These are phyloP conservation scores for Callithrix jacchus DNA, from an alignment of 2,113 vertebrate species.

Conservation along the genomic window DNA sequence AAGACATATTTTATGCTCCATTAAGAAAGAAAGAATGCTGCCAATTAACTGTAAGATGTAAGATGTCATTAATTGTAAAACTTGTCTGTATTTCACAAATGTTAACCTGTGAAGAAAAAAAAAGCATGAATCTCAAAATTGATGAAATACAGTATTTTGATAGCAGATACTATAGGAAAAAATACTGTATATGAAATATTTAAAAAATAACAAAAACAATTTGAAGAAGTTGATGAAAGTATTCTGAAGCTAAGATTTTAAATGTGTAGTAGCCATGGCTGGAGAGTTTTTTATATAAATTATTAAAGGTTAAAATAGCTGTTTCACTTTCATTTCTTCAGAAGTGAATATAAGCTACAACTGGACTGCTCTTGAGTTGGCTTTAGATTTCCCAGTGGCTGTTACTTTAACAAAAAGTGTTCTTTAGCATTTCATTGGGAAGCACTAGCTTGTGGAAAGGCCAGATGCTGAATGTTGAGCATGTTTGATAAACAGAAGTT, in stretches of 20 bases:
- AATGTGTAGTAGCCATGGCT: neutral
- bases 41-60: neutral
- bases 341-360: conserved; percentile 5
- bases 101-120: conserved; percentile 10
- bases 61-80: conserved; percentile 26
- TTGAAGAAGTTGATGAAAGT: neutral
- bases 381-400: conserved; percentile 13
- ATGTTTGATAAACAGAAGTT: neutral
- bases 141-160: neutral
- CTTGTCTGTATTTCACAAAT: neutral
- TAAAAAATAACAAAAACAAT: neutral
- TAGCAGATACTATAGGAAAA: neutral
- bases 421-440: neutral
- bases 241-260: neutral
- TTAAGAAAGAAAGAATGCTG: conserved; percentile 1
- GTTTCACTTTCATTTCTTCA: conserved; percentile 27
- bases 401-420: conserved; percentile 25
- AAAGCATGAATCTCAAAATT: neutral
- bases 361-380: conserved; percentile 30
- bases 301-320: neutral
- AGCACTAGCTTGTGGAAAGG: conserved; percentile 5
- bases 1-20: neutral
- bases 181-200: neutral
- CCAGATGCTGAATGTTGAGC: conserved; percentile 41
- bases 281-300: neutral